Percentiles rank a stretch among this genome's conserved stretches.
Evolutionary conservation across 2,797 vertebrate genomes (phyloP).

Genomic region (Anabacerthia variegaticeps): DNA sequence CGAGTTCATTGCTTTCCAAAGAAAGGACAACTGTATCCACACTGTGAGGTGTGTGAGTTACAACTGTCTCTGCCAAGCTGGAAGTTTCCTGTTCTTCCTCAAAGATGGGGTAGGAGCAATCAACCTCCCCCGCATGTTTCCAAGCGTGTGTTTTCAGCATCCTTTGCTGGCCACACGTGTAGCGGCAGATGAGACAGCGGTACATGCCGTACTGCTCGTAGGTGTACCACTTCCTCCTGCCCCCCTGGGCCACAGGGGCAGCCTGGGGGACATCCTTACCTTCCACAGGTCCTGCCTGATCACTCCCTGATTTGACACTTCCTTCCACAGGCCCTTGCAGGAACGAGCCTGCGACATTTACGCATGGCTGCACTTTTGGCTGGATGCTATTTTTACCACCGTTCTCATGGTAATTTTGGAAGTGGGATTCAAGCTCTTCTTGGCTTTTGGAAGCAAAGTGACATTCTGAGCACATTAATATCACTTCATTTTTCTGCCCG

Average conservation of each 20-base stretch:
- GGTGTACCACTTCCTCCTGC: slow-evolving; percentile 92
- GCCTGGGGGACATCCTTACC: slow-evolving; percentile 5
- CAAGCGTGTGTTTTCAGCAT: slow-evolving; percentile 97
- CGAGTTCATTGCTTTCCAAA: slow-evolving; percentile 71
- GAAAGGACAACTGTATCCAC: slow-evolving; percentile 78
- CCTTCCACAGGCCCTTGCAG: slow-evolving; percentile 47
- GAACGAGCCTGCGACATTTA: neutral
- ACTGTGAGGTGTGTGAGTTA: slow-evolving; percentile 46
- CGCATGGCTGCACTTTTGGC: slow-evolving; percentile 40
- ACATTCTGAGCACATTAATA: slow-evolving; percentile 85
- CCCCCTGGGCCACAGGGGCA: slow-evolving; percentile 26
- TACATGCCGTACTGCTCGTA: slow-evolving; percentile 92
- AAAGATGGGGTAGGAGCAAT: slow-evolving; percentile 96
- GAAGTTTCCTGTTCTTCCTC: slow-evolving; percentile 85
- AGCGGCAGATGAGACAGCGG: slow-evolving; percentile 94
- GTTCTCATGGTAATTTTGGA: slow-evolving; percentile 82
- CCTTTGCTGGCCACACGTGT: slow-evolving; percentile 94
- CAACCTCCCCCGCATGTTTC: slow-evolving; percentile 95
- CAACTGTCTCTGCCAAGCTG: slow-evolving; percentile 62
- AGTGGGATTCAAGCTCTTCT: slow-evolving; percentile 89
- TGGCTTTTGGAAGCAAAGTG: slow-evolving; percentile 88
- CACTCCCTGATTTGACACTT: slow-evolving; percentile 19
- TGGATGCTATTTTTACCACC: slow-evolving; percentile 30
- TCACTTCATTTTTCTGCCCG: slow-evolving; percentile 82
- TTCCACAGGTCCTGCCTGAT: slow-evolving; percentile 15